These are phyloP conservation scores for Paradoxurus hermaphroditus DNA, from an alignment of 2,113 vertebrate genomes.

Conservation along the genomic window DNA sequence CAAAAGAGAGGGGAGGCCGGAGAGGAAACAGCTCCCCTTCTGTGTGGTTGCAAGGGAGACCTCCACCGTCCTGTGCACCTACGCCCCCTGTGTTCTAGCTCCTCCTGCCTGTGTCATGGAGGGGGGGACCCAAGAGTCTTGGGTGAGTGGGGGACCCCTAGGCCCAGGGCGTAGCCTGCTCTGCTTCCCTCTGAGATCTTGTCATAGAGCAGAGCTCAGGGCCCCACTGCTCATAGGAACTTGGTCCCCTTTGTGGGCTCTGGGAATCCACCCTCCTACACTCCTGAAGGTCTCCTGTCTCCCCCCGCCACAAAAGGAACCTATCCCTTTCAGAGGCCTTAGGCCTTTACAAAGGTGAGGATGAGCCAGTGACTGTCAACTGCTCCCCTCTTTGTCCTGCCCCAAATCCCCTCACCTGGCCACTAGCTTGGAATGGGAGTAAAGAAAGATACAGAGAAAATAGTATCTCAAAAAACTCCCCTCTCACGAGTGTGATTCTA, in stretches of 20 bases:
- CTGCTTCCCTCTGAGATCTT: background rate
- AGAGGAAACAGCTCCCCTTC: background rate
- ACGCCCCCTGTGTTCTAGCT: fast-evolving
- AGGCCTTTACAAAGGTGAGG: background rate
- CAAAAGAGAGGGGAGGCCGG: background rate
- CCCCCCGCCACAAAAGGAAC: background rate
- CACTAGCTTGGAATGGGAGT: background rate
- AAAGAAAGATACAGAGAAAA: background rate
- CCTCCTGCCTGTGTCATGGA: background rate
- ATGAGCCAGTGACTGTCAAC: background rate
- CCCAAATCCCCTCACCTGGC: background rate
- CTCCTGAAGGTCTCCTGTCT: background rate
- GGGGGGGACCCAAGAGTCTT: background rate
- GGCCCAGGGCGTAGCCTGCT: no score
- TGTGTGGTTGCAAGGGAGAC: background rate
- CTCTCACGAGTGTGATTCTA: fast-evolving
- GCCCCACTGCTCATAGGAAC: background rate
- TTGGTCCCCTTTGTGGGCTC: background rate
- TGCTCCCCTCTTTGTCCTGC: background rate
- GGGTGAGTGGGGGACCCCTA: background rate
- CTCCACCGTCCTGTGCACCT: background rate
- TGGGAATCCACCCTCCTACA: background rate
- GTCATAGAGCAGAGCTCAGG: background rate
- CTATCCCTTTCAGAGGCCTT: background rate
- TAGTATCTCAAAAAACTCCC: fast-evolving